Conservation (phyloP, 2,888 invertebrate species). For the Bedellia somnulentella region DNA sequence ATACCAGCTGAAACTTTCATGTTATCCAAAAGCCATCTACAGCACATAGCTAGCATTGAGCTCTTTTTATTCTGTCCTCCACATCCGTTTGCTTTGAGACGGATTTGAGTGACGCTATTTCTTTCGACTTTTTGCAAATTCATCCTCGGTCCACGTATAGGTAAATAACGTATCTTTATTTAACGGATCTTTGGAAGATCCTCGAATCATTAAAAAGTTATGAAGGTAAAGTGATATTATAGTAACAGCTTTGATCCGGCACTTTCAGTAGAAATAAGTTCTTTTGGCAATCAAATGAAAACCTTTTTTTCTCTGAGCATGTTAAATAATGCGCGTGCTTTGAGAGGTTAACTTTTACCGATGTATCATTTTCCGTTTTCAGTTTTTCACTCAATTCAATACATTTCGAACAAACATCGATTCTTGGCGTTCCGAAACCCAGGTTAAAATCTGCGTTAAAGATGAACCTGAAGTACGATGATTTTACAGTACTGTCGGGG, state of each 20-base stretch:
- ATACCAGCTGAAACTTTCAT: too few relatives aligned
- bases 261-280: slow-evolving; percentile 6
- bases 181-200: too few relatives aligned
- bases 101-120: slow-evolving; percentile 9
- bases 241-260: slow-evolving; percentile 6
- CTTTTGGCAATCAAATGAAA: slow-evolving; percentile 7
- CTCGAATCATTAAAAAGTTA: slow-evolving; percentile 5
- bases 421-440: slow-evolving; percentile 7
- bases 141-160: slow-evolving; percentile 4
- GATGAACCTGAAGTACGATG: not conserved
- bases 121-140: slow-evolving; percentile 1
- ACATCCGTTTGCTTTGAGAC: slow-evolving; percentile 13
- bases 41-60: slow-evolving; percentile 14
- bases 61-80: slow-evolving; percentile 14
- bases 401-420: slow-evolving; percentile 8
- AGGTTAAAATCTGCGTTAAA: slow-evolving; percentile 7
- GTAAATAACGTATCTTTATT: slow-evolving; percentile 3
- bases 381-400: too few relatives aligned
- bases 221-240: slow-evolving; percentile 5
- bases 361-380: too few relatives aligned
- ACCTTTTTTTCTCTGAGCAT: slow-evolving; percentile 3
- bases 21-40: slow-evolving; percentile 7
- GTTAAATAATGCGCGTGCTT: slow-evolving; percentile 4
- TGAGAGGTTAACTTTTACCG: not conserved
- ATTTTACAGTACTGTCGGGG: not conserved